Base-by-base conservation (phyloP, 2,113 vertebrate genomes). In the Aegotheles bennettii region DNA sequence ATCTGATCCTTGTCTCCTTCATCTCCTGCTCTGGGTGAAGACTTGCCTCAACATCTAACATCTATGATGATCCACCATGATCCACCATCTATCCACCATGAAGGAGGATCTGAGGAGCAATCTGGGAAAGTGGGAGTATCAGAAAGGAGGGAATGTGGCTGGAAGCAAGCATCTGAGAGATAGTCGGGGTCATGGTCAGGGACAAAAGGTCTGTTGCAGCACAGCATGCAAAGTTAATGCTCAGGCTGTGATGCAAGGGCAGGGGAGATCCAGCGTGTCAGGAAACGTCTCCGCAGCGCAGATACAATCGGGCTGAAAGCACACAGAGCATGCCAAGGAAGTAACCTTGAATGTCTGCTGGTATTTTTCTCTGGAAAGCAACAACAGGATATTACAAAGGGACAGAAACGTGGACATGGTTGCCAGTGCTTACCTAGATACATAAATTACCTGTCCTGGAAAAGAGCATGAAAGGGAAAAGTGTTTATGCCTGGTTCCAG, bases 281-380 rank as follows among this genome's bases (percentile, higher is more conserved):
- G 95, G 94, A 95, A 96, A 94, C 2, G 31, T 90, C 92, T 42
- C 84, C n/a, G 4, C 54, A 38, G 85, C 3, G 26, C 76, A 88
- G 88, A 95, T 93, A 87, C 61, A 60, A 95, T 96, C 95, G 12
- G 65, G 17, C 90, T 84, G 83, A 90, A 93, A 97, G 87, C 93
- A 93, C 59, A 51, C 43, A 65, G 80, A 90, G 51, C 83, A 90
- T 69, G 95, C 92, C 90, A 94, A 94, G 95, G 92, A 96, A 94
- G 86, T 97, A 95, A 94, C 95, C 95, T 97, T 96, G 96, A 78
- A 87, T 75, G 65, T 94, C 90, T 90, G 86, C 93, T 96, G 93
- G 93, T 96, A 92, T 96, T 96, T 92, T 90, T 84, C 92, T 93
- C 76, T 86, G 90, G 85, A 93, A 94, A 95, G 93, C 40, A 95